These are phyloP conservation scores for Dugesia japonica DNA, from an alignment of 2,888 invertebrate genomes.

Conservation along the genomic window DNA sequence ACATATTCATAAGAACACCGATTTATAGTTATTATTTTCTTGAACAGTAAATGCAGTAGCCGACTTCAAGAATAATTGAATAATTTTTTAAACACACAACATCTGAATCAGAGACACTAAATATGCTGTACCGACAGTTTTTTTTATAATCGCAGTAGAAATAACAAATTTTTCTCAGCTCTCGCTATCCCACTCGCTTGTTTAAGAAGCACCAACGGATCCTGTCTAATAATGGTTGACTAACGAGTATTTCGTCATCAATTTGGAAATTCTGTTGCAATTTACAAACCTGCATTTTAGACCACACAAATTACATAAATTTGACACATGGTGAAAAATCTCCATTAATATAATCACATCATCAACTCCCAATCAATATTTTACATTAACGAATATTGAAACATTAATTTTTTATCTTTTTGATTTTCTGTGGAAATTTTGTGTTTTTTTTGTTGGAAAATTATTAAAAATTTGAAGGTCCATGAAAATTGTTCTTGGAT, in stretches of 20 bases:
- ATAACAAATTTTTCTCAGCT: neutral
- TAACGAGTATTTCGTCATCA: slow-evolving; percentile 3
- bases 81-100: too few relatives aligned
- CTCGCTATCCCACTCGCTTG: neutral
- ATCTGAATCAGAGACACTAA: neutral
- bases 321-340: slow-evolving; percentile 8
- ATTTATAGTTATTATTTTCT: too few relatives aligned
- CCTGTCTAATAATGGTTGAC: neutral
- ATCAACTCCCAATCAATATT: slow-evolving; percentile 5
- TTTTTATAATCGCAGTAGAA: neutral
- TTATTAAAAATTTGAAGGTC: neutral
- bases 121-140: neutral
- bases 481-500: slow-evolving; percentile 1
- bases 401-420: too few relatives aligned
- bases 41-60: too few relatives aligned
- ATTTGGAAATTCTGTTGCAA: neutral
- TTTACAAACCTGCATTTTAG: neutral
- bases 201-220: neutral
- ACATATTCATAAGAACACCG: too few relatives aligned
- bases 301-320: slow-evolving; percentile 7
- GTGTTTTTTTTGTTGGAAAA: neutral
- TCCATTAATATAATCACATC: neutral
- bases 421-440: neutral
- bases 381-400: neutral
- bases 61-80: too few relatives aligned